phyloP scores from a whole-genome alignment of 2,797 vertebrate genomes.

The Carcharodon carcharias region DNA sequence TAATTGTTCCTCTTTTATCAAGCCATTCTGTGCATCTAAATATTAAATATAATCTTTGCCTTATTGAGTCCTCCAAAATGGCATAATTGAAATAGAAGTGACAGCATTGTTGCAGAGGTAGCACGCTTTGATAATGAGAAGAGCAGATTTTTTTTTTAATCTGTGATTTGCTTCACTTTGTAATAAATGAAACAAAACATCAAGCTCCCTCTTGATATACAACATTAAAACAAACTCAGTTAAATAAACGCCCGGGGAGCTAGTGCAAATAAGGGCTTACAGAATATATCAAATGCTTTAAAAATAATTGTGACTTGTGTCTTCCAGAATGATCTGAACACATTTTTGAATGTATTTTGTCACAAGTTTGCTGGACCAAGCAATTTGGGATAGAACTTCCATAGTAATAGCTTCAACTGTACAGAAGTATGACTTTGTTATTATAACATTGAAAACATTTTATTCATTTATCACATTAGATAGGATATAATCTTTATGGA shows the following conservation, averaged over 20 bases:
- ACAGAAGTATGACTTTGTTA: not conserved
- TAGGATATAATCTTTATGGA: not conserved
- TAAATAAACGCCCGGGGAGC: not conserved
- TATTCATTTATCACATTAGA: not conserved
- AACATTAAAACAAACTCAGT: not conserved
- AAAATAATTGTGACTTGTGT: not conserved
- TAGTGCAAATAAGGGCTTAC: not conserved
- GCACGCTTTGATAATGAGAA: not conserved
- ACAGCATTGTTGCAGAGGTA: not conserved
- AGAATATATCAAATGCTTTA: not conserved
- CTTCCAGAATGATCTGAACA: not conserved
- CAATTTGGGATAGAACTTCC: not conserved
- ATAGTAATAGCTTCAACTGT: not conserved
- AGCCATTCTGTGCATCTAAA: not conserved
- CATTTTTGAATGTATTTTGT: not conserved
- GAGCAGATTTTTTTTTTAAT: not conserved
- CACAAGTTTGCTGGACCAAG: not conserved
- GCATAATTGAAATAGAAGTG: not conserved
- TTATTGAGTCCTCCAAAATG: not conserved
- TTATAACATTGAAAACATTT: not conserved
- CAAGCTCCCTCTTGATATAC: not conserved
- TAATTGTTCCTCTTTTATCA: not conserved
- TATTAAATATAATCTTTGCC: not conserved
- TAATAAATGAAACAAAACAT: not conserved
- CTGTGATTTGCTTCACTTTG: not conserved